Evolutionary conservation across 1,140 invertebrate species (phyloP).

Genomic region (Drosophila burlai): DNA sequence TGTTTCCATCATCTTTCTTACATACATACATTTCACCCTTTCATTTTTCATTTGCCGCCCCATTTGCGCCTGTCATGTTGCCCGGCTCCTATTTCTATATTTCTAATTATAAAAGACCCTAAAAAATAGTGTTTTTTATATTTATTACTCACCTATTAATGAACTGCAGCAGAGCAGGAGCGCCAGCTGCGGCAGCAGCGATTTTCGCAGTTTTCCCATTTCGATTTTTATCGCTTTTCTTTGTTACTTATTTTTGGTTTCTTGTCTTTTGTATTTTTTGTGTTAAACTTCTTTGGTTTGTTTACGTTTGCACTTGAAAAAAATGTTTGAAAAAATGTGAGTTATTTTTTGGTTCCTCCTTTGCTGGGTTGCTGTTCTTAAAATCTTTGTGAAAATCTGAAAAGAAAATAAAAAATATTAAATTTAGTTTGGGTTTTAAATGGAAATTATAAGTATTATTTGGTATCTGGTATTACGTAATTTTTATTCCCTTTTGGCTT

Average conservation of each 20-base stretch:
- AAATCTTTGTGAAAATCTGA: constrained; percentile 3
- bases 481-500: neutral
- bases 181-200: constrained; percentile 55
- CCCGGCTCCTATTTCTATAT: constrained; percentile 18
- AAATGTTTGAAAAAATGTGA: constrained; percentile 53
- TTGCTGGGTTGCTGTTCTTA: neutral
- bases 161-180: constrained; percentile 68
- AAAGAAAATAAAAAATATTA: neutral
- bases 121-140: constrained; percentile 12
- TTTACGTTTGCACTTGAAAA: constrained; percentile 47
- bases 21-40: neutral
- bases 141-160: constrained; percentile 71
- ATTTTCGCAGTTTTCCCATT: constrained; percentile 67
- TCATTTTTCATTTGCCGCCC: neutral
- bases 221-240: constrained; percentile 42
- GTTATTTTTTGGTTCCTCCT: constrained; percentile 4
- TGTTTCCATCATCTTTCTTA: no score
- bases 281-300: constrained; percentile 41
- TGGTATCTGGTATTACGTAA: neutral
- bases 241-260: constrained; percentile 12
- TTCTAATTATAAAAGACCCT: constrained; percentile 66
- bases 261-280: constrained; percentile 6
- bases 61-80: constrained; percentile 4
- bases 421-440: neutral
- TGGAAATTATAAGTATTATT: neutral